These are phyloP conservation scores for Acrossocheilus wenchowensis DNA, from an alignment of 2,797 vertebrate genomes.

Conservation along the genomic window DNA sequence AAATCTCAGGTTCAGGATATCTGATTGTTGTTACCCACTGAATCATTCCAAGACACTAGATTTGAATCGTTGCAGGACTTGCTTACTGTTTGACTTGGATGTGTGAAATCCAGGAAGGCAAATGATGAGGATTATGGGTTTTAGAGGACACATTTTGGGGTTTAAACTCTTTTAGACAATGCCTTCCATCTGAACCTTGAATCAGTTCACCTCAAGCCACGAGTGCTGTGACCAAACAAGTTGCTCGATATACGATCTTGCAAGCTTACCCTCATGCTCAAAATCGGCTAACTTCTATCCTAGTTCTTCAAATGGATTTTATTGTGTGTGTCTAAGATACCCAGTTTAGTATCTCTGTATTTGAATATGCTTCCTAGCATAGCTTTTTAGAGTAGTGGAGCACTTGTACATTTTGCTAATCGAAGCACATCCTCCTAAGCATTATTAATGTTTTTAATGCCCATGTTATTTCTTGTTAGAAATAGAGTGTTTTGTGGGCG, in stretches of 20 bases:
- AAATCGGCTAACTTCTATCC: constrained; percentile 16
- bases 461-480: constrained; percentile 45
- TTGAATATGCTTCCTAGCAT: constrained; percentile 44
- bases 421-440: constrained; percentile 31
- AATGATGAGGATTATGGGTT: constrained; percentile 16
- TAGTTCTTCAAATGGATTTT: constrained; percentile 20
- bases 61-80: constrained; percentile 21
- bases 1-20: constrained; percentile 78
- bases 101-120: constrained; percentile 17
- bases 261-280: constrained; percentile 3
- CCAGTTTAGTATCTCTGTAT: constrained; percentile 36
- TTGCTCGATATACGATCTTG: constrained; percentile 3
- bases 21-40: constrained; percentile 60
- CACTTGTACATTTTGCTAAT: constrained; percentile 52
- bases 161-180: constrained; percentile 25
- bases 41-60: constrained; percentile 53
- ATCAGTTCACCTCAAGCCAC: constrained; percentile 26
- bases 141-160: constrained; percentile 1
- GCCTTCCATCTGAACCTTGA: constrained; percentile 6
- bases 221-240: constrained; percentile 23
- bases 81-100: constrained; percentile 11
- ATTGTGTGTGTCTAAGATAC: constrained; percentile 29
- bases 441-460: constrained; percentile 45
- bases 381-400: constrained; percentile 48
- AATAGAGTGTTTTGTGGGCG: constrained; percentile 20